Evolutionary conservation across 2,797 vertebrate genomes (phyloP).

Genomic region (Cyclura pinguis): DNA sequence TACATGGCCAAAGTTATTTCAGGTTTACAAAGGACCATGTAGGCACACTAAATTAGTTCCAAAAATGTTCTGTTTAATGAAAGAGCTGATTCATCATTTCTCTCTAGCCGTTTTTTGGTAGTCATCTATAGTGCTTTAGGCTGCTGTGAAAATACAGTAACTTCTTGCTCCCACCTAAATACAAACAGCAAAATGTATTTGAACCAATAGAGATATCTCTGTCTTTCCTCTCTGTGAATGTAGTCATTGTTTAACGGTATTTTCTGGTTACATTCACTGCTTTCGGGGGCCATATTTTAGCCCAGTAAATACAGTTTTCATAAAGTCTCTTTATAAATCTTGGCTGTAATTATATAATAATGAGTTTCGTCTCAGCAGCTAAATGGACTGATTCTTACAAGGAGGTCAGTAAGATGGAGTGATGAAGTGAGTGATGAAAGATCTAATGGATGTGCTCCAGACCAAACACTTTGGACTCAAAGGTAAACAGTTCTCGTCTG

Average conservation of each 20-base stretch:
- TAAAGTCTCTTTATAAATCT: constrained; percentile 52
- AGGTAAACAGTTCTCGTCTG: constrained; percentile 64
- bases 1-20: not conserved
- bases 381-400: constrained; percentile 51
- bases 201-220: constrained; percentile 25
- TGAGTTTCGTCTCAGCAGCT: constrained; percentile 43
- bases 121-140: not conserved
- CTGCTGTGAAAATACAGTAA: constrained; percentile 23
- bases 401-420: constrained; percentile 59
- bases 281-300: constrained; percentile 51
- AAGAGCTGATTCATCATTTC: not conserved
- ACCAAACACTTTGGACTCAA: constrained; percentile 55
- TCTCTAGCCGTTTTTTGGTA: constrained; percentile 4
- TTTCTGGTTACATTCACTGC: constrained; percentile 58
- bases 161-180: constrained; percentile 17
- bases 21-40: not conserved
- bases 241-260: constrained; percentile 44
- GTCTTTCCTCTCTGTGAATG: constrained; percentile 46
- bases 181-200: constrained; percentile 31
- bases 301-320: constrained; percentile 55
- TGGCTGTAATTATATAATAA: constrained; percentile 65
- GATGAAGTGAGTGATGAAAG: constrained; percentile 47
- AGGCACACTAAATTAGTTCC: not conserved
- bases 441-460: constrained; percentile 59
- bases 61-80: constrained; percentile 6